phyloP scores from a whole-genome alignment of 37 sponge, comb jelly and placozoan species.

The Chondrosia reniformis region DNA sequence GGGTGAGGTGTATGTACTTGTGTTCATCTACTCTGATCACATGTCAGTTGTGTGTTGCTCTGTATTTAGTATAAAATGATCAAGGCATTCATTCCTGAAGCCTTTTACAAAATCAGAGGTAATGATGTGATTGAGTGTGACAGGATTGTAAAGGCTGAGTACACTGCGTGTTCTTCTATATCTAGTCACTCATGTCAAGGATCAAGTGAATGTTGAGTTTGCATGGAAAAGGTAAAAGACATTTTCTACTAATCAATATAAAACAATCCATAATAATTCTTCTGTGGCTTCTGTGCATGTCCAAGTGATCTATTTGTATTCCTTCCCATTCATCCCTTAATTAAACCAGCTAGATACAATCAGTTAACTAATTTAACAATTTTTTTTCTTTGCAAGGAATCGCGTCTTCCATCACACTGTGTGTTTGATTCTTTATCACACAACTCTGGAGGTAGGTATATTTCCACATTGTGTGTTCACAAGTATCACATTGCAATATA shows the following conservation, averaged over 20 bases:
- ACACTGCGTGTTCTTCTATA: not conserved
- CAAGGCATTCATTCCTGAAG: conserved; percentile 82
- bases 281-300: too few relatives aligned
- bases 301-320: too few relatives aligned
- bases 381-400: conserved; percentile 33
- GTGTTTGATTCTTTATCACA: conserved; percentile 80
- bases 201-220: conserved; percentile 46
- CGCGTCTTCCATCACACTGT: conserved; percentile 79
- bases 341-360: too few relatives aligned
- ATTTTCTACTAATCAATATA: too few relatives aligned
- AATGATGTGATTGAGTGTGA: not conserved
- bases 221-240: conserved; percentile 77
- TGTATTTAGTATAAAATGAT: conserved; percentile 79
- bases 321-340: too few relatives aligned
- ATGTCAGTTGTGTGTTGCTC: not conserved
- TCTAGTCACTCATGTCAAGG: conserved; percentile 6
- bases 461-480: not conserved
- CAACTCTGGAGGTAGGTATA: conserved; percentile 75
- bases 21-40: not conserved
- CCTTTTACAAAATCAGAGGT: conserved; percentile 93
- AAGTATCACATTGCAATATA: not conserved
- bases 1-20: conserved; percentile 47
- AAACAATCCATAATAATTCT: too few relatives aligned
- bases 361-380: too few relatives aligned
- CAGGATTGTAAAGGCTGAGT: not conserved